Evolutionary conservation across 2,797 vertebrate species (phyloP).

Genomic region (Hephaestus fuliginosus): DNA sequence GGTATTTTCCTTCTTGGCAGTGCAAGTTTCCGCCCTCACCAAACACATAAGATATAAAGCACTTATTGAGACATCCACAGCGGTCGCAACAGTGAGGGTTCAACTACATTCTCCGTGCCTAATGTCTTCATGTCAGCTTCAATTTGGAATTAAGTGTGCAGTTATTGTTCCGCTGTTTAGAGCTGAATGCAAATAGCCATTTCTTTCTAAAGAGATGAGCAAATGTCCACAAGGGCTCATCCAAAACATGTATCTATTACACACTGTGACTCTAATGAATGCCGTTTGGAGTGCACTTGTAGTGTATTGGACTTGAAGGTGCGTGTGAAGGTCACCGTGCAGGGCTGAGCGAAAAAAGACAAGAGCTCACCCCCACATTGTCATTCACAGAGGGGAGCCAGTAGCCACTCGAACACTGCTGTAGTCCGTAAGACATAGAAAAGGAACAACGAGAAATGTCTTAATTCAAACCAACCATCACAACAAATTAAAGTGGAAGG

Average conservation of each 20-base stretch:
- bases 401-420: constrained; percentile 69
- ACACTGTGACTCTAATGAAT: constrained; percentile 42
- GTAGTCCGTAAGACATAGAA: constrained; percentile 66
- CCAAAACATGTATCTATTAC: constrained; percentile 40
- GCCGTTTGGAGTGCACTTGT: constrained; percentile 53
- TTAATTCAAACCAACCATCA: constrained; percentile 80
- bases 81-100: constrained; percentile 76
- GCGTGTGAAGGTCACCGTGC: constrained; percentile 62
- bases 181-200: constrained; percentile 65
- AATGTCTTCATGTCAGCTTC: constrained; percentile 69
- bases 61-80: constrained; percentile 86
- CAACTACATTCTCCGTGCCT: constrained; percentile 81
- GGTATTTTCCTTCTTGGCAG: constrained; percentile 80
- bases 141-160: constrained; percentile 71
- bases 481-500: constrained; percentile 81
- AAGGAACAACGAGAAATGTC: constrained; percentile 77
- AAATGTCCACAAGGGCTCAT: constrained; percentile 54
- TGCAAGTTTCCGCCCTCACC: constrained; percentile 71
- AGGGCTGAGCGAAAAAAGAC: constrained; percentile 54
- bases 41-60: constrained; percentile 81
- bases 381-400: constrained; percentile 71
- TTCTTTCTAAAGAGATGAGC: constrained; percentile 47
- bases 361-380: constrained; percentile 56
- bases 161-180: constrained; percentile 57
- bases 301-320: constrained; percentile 63